These are phyloP conservation scores for Torymus auratus DNA, from an alignment of 2,888 invertebrate species.

Conservation along the genomic window DNA sequence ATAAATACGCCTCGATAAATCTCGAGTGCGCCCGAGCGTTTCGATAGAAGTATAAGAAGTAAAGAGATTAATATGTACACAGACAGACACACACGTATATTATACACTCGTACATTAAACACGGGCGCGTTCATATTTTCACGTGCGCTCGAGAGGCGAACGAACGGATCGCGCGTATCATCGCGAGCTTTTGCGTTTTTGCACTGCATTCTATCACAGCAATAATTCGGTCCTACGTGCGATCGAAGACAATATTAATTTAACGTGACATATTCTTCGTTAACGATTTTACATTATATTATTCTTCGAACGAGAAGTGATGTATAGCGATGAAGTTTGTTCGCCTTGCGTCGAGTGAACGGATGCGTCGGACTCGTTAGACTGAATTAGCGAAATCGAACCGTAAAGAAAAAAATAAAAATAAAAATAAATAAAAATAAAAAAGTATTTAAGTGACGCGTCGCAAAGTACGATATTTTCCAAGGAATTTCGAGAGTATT, in stretches of 20 bases:
- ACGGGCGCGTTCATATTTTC: slow-evolving; percentile 32
- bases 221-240: slow-evolving; percentile 9
- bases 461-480: slow-evolving; percentile 56
- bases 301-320: neutral
- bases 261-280: no score
- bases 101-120: slow-evolving; percentile 3
- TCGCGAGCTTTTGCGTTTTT: neutral
- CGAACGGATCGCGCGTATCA: slow-evolving; percentile 1
- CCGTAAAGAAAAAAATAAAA: slow-evolving; percentile 1
- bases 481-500: slow-evolving; percentile 58
- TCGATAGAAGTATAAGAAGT: neutral
- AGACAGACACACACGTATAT: neutral
- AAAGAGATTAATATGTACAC: neutral
- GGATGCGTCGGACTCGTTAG: slow-evolving; percentile 52
- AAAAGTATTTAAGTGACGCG: slow-evolving; percentile 51
- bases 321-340: neutral
- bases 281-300: neutral
- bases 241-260: neutral
- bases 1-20: neutral
- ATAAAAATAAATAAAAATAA: slow-evolving; percentile 7
- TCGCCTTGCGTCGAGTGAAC: slow-evolving; percentile 22
- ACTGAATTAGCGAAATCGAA: slow-evolving; percentile 57
- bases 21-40: slow-evolving; percentile 12
- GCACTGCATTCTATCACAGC: neutral
- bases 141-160: slow-evolving; percentile 25